Percentiles rank a stretch among this genome's conserved stretches.
phyloP scores from a whole-genome alignment of 2,888 invertebrate genomes.

The Syritta pipiens region DNA sequence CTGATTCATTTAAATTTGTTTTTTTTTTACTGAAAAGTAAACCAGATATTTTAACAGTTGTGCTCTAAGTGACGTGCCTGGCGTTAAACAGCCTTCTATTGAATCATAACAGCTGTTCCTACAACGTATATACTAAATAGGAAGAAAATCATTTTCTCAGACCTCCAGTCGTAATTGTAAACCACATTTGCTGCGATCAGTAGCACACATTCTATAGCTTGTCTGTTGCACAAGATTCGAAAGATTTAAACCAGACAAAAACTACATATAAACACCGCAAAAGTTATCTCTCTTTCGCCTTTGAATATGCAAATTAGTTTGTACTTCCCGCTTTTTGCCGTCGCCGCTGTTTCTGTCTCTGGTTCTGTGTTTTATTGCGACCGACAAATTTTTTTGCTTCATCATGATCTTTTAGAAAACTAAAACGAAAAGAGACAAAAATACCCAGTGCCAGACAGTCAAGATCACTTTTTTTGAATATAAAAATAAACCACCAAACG shows the following conservation, averaged over 20 bases:
- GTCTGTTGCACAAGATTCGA: conserved; percentile 24
- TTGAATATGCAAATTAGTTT: conserved; percentile 27
- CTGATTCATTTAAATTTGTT: not conserved
- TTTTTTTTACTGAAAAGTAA: not conserved
- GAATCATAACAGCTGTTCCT: conserved; percentile 11
- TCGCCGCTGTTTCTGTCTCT: not conserved
- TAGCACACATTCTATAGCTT: not conserved
- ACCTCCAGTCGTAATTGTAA: too few species aligned
- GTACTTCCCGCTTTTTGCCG: too few species aligned
- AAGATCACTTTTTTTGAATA: conserved; percentile 59
- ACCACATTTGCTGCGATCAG: not conserved
- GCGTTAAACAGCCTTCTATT: conserved; percentile 18
- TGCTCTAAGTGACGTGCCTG: conserved; percentile 6
- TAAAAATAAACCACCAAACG: conserved; percentile 46
- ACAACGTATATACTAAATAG: not conserved
- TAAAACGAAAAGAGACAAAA: conserved; percentile 40
- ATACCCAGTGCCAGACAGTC: conserved; percentile 49
- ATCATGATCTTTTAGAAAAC: conserved; percentile 23
- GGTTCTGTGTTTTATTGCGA: conserved; percentile 13
- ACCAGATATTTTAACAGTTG: conserved; percentile 57
- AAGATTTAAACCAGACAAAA: not conserved
- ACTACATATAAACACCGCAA: conserved; percentile 12
- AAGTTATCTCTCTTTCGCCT: not conserved
- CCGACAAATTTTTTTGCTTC: conserved; percentile 7
- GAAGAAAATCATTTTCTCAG: conserved; percentile 5